Conservation (phyloP, 2,888 invertebrate genomes). For the Catocala nupta region DNA sequence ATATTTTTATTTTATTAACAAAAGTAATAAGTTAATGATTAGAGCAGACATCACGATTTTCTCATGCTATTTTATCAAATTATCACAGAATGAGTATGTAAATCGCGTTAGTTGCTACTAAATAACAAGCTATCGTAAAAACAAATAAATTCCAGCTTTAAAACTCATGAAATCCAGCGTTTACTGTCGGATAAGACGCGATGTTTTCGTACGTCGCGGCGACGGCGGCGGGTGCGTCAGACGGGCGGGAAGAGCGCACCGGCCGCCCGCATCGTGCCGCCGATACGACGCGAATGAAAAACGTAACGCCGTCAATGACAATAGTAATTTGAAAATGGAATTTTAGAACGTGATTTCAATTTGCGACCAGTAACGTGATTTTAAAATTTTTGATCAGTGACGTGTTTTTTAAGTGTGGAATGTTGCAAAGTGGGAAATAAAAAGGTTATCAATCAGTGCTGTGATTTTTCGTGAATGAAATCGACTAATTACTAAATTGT, state of each 20-base stretch:
- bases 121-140: constrained; percentile 25
- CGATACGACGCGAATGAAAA: constrained; percentile 37
- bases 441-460: background rate
- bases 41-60: background rate
- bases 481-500: constrained; percentile 27
- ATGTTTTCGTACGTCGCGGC: constrained; percentile 45
- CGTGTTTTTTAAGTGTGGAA: constrained; percentile 16
- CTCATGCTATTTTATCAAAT: constrained; percentile 6
- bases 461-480: constrained; percentile 13
- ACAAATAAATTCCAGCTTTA: constrained; percentile 28
- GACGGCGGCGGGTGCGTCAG: constrained; percentile 70
- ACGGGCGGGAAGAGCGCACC: constrained; percentile 69
- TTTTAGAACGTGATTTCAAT: constrained; percentile 12
- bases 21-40: too few relatives aligned
- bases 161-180: constrained; percentile 32
- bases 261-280: constrained; percentile 68
- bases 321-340: constrained; percentile 44
- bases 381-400: constrained; percentile 22
- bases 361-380: too few relatives aligned
- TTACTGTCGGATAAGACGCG: constrained; percentile 39
- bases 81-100: constrained; percentile 2
- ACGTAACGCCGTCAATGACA: constrained; percentile 28
- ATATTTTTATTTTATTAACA: too few relatives aligned
- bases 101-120: constrained; percentile 3
- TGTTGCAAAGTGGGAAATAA: constrained; percentile 11